Conservation (phyloP, 2,888 invertebrate genomes). For the Cenopis cana region DNA sequence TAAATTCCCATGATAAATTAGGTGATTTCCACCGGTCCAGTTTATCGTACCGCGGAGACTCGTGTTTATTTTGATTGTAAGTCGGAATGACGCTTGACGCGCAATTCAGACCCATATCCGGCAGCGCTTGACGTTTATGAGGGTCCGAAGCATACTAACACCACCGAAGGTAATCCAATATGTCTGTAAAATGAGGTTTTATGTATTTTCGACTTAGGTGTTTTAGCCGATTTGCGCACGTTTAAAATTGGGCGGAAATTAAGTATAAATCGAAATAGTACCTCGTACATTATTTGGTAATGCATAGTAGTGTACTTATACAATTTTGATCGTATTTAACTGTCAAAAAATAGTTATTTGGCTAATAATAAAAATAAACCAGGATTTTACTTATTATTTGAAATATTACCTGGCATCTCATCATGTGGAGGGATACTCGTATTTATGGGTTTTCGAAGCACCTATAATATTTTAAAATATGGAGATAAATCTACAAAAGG, state of each 20-base stretch:
- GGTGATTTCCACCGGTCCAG: conserved; percentile 36
- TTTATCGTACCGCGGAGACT: conserved; percentile 40
- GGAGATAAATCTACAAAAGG: too few relatives aligned
- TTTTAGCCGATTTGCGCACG: not conserved
- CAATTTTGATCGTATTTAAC: too few relatives aligned
- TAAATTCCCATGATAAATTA: conserved; percentile 43
- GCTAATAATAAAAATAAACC: too few relatives aligned
- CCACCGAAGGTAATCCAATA: conserved; percentile 69
- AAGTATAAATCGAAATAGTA: too few relatives aligned
- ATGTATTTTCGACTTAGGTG: conserved; percentile 32
- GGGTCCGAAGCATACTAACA: conserved; percentile 66
- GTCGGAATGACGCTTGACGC: conserved; percentile 66
- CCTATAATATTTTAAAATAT: too few relatives aligned
- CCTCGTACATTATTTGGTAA: too few relatives aligned
- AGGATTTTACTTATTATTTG: too few relatives aligned
- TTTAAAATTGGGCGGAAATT: not conserved
- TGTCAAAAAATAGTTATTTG: too few relatives aligned
- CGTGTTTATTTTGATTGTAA: conserved; percentile 56
- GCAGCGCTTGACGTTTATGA: conserved; percentile 77
- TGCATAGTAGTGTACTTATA: too few relatives aligned
- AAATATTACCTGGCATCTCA: too few relatives aligned
- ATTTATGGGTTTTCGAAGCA: too few relatives aligned
- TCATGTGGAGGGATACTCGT: too few relatives aligned
- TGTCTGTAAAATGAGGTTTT: conserved; percentile 65
- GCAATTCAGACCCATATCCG: conserved; percentile 72